Conservation (phyloP, 2,888 invertebrate genomes). For the Leucoma salicis region DNA sequence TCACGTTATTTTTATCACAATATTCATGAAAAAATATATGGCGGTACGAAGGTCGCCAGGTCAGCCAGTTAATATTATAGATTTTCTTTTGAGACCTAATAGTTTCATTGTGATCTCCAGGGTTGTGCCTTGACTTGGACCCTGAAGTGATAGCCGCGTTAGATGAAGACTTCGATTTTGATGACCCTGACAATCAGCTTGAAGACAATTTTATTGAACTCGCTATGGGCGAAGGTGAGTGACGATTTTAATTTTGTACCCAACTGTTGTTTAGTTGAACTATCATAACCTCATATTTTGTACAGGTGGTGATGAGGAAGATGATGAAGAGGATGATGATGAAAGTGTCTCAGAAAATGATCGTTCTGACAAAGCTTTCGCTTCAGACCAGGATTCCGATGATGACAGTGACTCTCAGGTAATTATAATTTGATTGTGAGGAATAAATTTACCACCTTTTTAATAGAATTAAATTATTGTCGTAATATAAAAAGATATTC, state of each 20-base stretch:
- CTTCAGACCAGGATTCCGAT: slow-evolving; percentile 62
- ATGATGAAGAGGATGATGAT: slow-evolving; percentile 31
- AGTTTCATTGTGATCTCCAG: no score
- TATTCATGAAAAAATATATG: no score
- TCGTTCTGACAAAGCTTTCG: slow-evolving; percentile 63
- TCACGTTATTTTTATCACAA: no score
- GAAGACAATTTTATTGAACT: slow-evolving; percentile 96
- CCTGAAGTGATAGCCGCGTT: slow-evolving; percentile 96
- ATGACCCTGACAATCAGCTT: slow-evolving; percentile 90
- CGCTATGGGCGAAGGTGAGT: slow-evolving; percentile 84
- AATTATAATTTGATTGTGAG: not conserved
- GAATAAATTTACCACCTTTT: no score
- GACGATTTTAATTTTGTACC: not conserved
- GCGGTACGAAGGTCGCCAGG: no score
- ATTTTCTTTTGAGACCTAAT: no score
- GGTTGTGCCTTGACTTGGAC: slow-evolving; percentile 88
- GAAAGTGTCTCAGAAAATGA: slow-evolving; percentile 57
- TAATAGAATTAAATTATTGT: no score
- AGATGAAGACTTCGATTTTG: slow-evolving; percentile 95
- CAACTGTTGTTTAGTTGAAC: no score
- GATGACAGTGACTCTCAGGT: slow-evolving; percentile 74
- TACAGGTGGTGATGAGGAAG: slow-evolving; percentile 39
- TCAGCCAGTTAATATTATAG: no score
- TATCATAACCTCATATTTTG: slow-evolving; percentile 18
- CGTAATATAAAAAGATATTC: no score